Evolutionary conservation across 1,140 invertebrate genomes (phyloP), one percentile per base, ranked within the genome.

Genomic region (Chlorops oryzae): DNA sequence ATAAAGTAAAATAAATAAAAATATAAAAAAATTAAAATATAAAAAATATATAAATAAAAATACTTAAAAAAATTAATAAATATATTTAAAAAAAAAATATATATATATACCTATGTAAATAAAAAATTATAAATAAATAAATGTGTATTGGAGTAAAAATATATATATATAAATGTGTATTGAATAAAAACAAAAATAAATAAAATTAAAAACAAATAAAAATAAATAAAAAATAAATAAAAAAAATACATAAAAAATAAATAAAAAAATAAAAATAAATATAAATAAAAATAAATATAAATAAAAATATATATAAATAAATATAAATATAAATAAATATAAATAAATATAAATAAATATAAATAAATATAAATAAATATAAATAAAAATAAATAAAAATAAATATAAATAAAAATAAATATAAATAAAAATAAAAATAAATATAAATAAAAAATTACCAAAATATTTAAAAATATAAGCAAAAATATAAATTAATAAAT

Each of bases 211-310:
- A 10, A 32, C 9, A 10, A 32, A 32, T 32, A 32, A 32, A 32
- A 32, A 32, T 32, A 32, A 32, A 32, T 32, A 32, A 32, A 32
- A 32, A 32, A 32, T 32, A 32, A 32, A 32, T 7, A 20, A 39
- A 39, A 39, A 39, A 39, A 47, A 3, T 34, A 47, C 3, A 47
- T 18, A 34, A 18, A 34, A 34, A 47, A 18, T 20, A n/a, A 34
- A 47, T 3, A 13, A 35, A 4, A 20, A 5, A 35, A 15, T n/a
- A 4, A 2, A 35, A 23, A 47, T 34, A 17, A 34, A 34, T 34
- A 18, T 12, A 18, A 10, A 40, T 9, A 18, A 40, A 40, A 40
- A 40, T 40, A 13, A 10, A 40, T 9, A 18, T 18, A 40, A 40
- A 12, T 9, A 40, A 10, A 32, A 32, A 32, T 32, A 32, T 32